Conservation (phyloP, 2,888 invertebrate genomes). For the Lochmaea crataegi region DNA sequence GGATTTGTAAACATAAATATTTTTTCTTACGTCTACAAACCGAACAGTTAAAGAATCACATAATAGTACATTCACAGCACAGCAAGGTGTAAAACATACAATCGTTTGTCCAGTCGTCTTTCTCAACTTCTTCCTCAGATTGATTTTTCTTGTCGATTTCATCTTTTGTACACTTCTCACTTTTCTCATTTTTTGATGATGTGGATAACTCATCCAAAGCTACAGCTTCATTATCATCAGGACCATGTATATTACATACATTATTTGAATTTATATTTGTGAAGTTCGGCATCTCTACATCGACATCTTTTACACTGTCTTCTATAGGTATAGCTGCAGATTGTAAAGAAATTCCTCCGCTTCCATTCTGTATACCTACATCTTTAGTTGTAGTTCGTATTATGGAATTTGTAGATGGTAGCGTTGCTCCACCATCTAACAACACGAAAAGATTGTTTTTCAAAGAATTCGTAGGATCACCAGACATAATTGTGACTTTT, state of each 20-base stretch:
- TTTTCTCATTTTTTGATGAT: conserved; percentile 34
- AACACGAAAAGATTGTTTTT: conserved; percentile 54
- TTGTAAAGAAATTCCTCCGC: conserved; percentile 40
- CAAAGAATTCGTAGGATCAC: conserved; percentile 54
- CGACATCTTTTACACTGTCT: conserved; percentile 48
- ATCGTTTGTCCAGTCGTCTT: conserved; percentile 71
- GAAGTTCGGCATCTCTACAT: conserved; percentile 45
- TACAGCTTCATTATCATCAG: conserved; percentile 46
- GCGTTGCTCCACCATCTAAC: conserved; percentile 47
- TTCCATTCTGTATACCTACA: conserved; percentile 47
- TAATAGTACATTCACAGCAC: conserved; percentile 72
- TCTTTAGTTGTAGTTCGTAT: conserved; percentile 54
- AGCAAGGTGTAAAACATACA: conserved; percentile 73
- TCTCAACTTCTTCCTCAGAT: conserved; percentile 67
- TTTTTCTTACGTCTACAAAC: conserved; percentile 27
- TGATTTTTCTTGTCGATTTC: conserved; percentile 47
- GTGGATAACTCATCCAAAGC: conserved; percentile 39
- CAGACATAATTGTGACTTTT: conserved; percentile 53
- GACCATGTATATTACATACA: conserved; percentile 26
- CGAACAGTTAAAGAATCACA: conserved; percentile 45
- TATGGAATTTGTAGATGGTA: conserved; percentile 51
- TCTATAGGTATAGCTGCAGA: conserved; percentile 54
- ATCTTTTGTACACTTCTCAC: conserved; percentile 39
- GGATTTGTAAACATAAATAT: conserved; percentile 25
- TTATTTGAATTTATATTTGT: conserved; percentile 47